Evolutionary conservation across 2,797 vertebrate genomes (phyloP).

Genomic region (Octomys mimax): DNA sequence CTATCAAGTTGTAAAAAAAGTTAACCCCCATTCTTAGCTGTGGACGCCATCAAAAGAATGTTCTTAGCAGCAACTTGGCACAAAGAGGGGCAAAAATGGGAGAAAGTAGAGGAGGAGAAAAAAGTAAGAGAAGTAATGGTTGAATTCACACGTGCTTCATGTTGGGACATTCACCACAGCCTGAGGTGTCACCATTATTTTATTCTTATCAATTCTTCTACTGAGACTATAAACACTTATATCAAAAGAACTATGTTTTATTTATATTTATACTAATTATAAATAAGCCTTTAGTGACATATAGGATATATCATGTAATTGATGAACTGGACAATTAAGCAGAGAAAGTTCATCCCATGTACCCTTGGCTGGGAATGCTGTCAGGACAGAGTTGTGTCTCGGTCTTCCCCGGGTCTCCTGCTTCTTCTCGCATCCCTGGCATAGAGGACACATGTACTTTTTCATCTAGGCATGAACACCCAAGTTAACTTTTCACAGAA

Average conservation of each 20-base stretch:
- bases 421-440: background rate
- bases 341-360: background rate
- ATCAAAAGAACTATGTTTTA: background rate
- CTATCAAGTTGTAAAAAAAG: background rate
- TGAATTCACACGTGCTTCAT: background rate
- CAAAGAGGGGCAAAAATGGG: background rate
- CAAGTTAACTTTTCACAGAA: background rate
- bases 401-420: background rate
- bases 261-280: background rate
- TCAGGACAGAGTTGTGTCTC: background rate
- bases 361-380: background rate
- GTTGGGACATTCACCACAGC: background rate
- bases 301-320: background rate
- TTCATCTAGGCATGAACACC: background rate
- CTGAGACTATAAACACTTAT: background rate
- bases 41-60: background rate
- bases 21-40: background rate
- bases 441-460: background rate
- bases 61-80: background rate
- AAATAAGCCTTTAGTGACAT: background rate
- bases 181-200: conserved; percentile 7
- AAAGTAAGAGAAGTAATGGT: background rate
- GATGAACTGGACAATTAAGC: background rate
- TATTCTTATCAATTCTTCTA: background rate
- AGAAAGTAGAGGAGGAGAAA: no score